A percentile compares a stretch with the other conserved stretches of the same genome.
Conservation (phyloP, 1,140 invertebrate species). For the Bombus superbus region DNA sequence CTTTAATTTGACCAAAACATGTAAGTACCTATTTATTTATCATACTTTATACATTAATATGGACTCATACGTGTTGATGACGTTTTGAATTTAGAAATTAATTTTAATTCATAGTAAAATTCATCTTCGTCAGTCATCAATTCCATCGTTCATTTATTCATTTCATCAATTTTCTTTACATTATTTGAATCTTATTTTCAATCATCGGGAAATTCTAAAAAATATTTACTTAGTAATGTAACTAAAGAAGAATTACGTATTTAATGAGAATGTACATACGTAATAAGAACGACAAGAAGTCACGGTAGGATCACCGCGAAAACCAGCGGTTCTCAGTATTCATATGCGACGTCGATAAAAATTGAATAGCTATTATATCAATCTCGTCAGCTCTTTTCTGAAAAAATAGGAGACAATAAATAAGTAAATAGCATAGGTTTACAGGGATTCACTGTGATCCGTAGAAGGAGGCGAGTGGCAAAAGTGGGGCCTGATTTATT, state of each 20-base stretch:
- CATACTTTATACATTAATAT: background rate
- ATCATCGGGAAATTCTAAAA: too few relatives aligned
- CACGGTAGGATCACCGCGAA: background rate
- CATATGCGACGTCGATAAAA: background rate
- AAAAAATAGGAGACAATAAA: background rate
- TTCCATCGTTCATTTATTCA: background rate
- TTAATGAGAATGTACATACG: too few relatives aligned
- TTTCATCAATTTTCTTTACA: too few relatives aligned
- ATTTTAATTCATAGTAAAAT: background rate
- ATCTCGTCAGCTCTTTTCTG: too few relatives aligned
- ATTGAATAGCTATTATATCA: background rate
- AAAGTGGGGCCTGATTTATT: slow-evolving; percentile 79
- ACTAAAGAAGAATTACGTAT: too few relatives aligned
- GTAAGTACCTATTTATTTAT: background rate
- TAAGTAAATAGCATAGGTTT: slow-evolving; percentile 6
- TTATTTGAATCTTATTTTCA: too few relatives aligned
- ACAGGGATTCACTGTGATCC: slow-evolving; percentile 37
- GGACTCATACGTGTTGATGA: background rate
- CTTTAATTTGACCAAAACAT: background rate
- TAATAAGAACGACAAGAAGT: too few relatives aligned
- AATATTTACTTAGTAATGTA: too few relatives aligned
- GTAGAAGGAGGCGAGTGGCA: slow-evolving; percentile 53
- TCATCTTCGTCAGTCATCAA: background rate
- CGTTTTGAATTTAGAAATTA: background rate
- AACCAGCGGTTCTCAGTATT: background rate